phyloP scores from a whole-genome alignment of 2,113 vertebrate species.

The Pelusios castaneus region DNA sequence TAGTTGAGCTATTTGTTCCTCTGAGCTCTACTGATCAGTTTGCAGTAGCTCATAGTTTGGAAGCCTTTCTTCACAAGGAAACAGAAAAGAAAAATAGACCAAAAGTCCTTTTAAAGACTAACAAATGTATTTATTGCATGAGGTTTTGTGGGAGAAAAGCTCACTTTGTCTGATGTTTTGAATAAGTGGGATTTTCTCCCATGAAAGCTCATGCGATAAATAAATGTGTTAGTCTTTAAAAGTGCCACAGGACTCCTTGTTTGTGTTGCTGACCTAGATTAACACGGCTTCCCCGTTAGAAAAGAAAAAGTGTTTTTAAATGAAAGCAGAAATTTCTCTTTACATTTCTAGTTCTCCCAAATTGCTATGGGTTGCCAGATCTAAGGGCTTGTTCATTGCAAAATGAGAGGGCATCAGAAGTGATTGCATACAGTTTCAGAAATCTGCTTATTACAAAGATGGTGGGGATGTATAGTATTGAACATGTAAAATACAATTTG shows the following conservation, averaged over 20 bases:
- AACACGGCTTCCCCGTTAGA: no score
- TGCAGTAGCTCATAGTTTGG: background rate
- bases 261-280: no score
- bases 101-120: no score
- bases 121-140: no score
- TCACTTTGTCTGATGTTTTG: no score
- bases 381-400: fast-evolving
- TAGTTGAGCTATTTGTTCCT: background rate
- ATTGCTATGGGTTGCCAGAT: background rate
- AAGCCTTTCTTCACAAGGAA: background rate
- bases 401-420: background rate
- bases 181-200: no score
- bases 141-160: no score
- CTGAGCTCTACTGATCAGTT: background rate
- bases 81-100: background rate
- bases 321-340: background rate
- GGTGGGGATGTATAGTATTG: background rate
- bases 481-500: fast-evolving
- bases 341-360: background rate
- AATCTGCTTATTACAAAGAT: background rate
- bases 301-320: no score
- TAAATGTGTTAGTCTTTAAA: no score
- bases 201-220: no score
- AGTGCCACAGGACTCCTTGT: no score
- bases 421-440: background rate